These are phyloP conservation scores for Saguinus midas DNA, from an alignment of 2,113 vertebrate species.

Conservation along the genomic window DNA sequence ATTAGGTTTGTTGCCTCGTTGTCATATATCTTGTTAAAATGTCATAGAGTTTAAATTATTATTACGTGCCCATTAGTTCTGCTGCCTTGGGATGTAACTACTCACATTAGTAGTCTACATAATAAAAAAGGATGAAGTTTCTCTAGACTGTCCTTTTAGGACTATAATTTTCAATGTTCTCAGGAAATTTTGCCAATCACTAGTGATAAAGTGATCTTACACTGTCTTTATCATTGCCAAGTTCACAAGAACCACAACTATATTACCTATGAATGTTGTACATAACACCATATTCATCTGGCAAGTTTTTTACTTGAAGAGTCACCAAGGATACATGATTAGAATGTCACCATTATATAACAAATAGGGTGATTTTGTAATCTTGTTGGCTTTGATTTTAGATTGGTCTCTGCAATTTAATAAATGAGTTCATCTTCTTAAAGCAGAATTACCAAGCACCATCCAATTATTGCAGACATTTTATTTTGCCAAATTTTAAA, in stretches of 20 bases:
- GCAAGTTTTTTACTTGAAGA: background rate
- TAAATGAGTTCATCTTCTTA: background rate
- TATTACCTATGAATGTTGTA: conserved; percentile 35
- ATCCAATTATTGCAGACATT: background rate
- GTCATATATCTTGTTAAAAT: conserved; percentile 63
- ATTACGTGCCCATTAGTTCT: conserved; percentile 69
- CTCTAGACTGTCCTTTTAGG: conserved; percentile 61
- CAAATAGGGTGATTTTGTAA: conserved; percentile 22
- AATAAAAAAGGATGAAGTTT: conserved; percentile 70
- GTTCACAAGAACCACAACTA: conserved; percentile 7
- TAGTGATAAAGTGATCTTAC: conserved; percentile 6
- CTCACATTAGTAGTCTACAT: conserved; percentile 61
- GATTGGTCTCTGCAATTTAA: conserved; percentile 30
- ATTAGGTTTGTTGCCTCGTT: conserved; percentile 21
- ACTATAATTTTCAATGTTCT: conserved; percentile 66
- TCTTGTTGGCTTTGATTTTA: background rate
- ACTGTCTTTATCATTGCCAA: conserved; percentile 42
- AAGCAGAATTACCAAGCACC: background rate
- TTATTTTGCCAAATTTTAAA: conserved; percentile 9
- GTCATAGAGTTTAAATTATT: conserved; percentile 56
- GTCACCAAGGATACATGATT: conserved; percentile 22
- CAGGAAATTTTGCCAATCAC: conserved; percentile 42
- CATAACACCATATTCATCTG: background rate
- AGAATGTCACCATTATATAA: conserved; percentile 14
- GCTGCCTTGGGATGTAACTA: conserved; percentile 64